Percentiles rank a stretch among this genome's conserved stretches.
Conservation (phyloP, 2,113 vertebrate species). For the Carassius carassius region DNA sequence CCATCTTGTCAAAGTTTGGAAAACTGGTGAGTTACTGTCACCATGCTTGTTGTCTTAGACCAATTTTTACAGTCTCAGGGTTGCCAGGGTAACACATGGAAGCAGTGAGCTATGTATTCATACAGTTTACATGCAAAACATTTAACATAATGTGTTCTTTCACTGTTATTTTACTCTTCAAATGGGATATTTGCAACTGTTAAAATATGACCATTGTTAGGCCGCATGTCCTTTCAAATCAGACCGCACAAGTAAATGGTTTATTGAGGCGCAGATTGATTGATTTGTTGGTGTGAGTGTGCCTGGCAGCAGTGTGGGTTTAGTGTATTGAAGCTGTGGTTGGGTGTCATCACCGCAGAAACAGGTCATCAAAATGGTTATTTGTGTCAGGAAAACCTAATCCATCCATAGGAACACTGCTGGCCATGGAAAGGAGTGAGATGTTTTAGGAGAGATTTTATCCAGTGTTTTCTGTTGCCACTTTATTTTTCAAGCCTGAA, state of each 20-base stretch:
- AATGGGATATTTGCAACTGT: background rate
- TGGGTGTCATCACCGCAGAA: constrained; percentile 4
- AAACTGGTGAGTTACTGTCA: background rate
- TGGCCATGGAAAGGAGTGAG: background rate
- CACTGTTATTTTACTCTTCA: background rate
- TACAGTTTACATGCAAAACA: background rate
- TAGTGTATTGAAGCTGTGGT: background rate
- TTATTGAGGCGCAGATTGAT: constrained; percentile 9
- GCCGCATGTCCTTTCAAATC: background rate
- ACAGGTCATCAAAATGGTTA: constrained; percentile 5
- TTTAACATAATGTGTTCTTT: constrained; percentile 7
- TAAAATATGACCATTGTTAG: constrained; percentile 1
- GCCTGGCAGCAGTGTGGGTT: constrained; percentile 18
- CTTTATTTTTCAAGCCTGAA: constrained; percentile 11
- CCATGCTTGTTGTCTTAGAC: background rate
- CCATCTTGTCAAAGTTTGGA: too few species aligned
- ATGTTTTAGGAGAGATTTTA: constrained; percentile 13
- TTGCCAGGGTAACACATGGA: background rate
- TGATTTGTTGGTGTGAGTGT: constrained; percentile 25
- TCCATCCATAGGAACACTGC: background rate
- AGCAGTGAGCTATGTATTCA: background rate
- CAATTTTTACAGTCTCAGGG: background rate
- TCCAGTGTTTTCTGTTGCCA: constrained; percentile 1
- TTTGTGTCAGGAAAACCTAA: constrained; percentile 18
- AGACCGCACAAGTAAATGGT: background rate